These are phyloP conservation scores for Caenorhabditis sp. DNA, from an alignment of 2,888 invertebrate species.

Conservation along the genomic window DNA sequence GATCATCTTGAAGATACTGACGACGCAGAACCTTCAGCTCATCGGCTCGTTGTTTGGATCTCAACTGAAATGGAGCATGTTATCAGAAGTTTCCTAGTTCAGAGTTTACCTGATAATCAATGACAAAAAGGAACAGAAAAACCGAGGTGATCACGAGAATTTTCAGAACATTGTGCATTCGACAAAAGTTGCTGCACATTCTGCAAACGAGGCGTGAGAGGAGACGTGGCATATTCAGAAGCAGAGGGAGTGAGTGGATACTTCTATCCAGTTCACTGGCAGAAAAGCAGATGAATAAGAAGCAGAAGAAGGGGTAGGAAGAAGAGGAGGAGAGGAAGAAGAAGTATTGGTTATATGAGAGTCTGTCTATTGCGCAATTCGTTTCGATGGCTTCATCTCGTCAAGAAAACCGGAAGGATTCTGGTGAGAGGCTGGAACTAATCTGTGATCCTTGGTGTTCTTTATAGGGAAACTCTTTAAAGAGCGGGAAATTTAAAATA, in stretches of 20 bases:
- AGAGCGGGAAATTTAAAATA: no score
- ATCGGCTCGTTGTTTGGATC: conserved; percentile 23
- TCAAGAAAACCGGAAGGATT: background rate
- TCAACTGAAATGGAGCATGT: conserved; percentile 43
- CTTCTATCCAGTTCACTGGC: conserved; percentile 42
- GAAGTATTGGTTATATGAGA: conserved; percentile 1
- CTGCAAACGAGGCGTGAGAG: conserved; percentile 12
- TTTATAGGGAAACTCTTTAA: no score
- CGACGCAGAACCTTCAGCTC: conserved; percentile 30
- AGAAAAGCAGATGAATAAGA: no score
- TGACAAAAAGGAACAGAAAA: conserved; percentile 32
- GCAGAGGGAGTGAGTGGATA: background rate
- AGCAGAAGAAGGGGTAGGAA: no score
- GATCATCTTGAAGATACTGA: conserved; percentile 38
- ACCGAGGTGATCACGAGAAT: conserved; percentile 29
- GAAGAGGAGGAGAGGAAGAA: background rate
- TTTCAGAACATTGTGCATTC: conserved; percentile 42
- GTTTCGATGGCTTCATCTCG: background rate
- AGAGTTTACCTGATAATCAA: conserved; percentile 37
- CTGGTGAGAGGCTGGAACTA: no score
- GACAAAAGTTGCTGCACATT: conserved; percentile 29
- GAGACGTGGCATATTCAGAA: conserved; percentile 17
- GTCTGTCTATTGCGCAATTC: conserved; percentile 17
- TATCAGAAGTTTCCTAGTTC: background rate
- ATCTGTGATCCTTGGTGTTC: no score